These are phyloP conservation scores for Molorchus minor DNA, from an alignment of 2,888 invertebrate species.

Conservation along the genomic window DNA sequence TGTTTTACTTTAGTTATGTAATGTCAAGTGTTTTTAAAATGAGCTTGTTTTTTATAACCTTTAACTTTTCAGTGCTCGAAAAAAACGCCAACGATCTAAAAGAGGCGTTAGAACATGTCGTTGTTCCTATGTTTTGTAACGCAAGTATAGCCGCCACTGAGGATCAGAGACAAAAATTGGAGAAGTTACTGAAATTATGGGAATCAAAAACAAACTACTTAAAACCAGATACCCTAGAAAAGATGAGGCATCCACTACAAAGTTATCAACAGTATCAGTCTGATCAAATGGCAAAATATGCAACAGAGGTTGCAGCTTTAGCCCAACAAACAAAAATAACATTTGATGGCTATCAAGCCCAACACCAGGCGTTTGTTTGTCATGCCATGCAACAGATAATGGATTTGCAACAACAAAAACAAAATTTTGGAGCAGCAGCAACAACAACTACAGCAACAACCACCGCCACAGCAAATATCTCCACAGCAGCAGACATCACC, in stretches of 20 bases:
- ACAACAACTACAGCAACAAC: constrained; percentile 37
- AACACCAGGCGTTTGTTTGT: constrained; percentile 93
- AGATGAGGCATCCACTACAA: constrained; percentile 85
- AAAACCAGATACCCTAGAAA: constrained; percentile 81
- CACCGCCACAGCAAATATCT: constrained; percentile 24
- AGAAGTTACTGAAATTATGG: constrained; percentile 94
- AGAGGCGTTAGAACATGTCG: constrained; percentile 92
- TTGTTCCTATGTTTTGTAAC: constrained; percentile 98
- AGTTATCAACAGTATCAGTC: constrained; percentile 93
- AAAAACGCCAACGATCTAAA: constrained; percentile 94
- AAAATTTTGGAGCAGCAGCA: constrained; percentile 63
- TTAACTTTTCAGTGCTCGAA: constrained; percentile 82
- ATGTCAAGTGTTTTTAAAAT: constrained; percentile 18
- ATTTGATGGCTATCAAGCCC: constrained; percentile 79
- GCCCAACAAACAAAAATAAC: constrained; percentile 83
- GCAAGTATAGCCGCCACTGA: constrained; percentile 85
- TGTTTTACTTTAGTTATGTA: too few species aligned
- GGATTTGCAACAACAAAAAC: constrained; percentile 79
- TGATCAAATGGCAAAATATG: constrained; percentile 82
- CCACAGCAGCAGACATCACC: constrained; percentile 28
- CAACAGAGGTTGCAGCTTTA: constrained; percentile 75
- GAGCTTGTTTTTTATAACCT: constrained; percentile 34
- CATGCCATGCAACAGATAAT: constrained; percentile 92
- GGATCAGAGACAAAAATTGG: constrained; percentile 89
- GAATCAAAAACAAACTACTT: constrained; percentile 94